Evolutionary conservation across 2,888 invertebrate genomes (phyloP).

Genomic region (Schizaphis graminum): DNA sequence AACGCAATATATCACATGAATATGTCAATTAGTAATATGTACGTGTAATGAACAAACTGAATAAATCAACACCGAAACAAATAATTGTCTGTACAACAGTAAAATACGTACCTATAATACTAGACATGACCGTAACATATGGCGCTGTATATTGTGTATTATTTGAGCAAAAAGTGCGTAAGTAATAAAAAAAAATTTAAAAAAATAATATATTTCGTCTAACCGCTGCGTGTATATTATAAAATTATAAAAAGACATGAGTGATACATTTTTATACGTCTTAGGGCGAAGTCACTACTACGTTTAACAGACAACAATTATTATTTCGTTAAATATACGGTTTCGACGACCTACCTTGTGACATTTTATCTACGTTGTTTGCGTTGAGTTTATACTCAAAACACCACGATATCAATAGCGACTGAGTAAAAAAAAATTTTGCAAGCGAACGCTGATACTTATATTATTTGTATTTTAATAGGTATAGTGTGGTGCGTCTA

Average conservation of each 20-base stretch:
- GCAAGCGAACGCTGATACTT: background rate
- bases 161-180: background rate
- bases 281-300: background rate
- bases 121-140: background rate
- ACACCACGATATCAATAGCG: background rate
- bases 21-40: conserved; percentile 51
- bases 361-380: background rate
- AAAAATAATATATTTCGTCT: background rate
- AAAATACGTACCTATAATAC: background rate
- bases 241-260: background rate
- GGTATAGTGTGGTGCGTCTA: background rate
- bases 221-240: background rate
- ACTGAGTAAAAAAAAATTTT: background rate
- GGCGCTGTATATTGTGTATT: background rate
- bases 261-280: background rate
- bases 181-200: background rate
- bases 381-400: background rate
- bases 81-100: conserved; percentile 34
- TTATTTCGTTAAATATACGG: background rate
- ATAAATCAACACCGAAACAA: conserved; percentile 51
- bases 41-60: conserved; percentile 47
- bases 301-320: background rate
- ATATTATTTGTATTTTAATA: background rate
- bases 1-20: conserved; percentile 40
- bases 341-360: background rate